Evolutionary conservation across 2,113 vertebrate genomes (phyloP).

Genomic region (Anhinga rufa): DNA sequence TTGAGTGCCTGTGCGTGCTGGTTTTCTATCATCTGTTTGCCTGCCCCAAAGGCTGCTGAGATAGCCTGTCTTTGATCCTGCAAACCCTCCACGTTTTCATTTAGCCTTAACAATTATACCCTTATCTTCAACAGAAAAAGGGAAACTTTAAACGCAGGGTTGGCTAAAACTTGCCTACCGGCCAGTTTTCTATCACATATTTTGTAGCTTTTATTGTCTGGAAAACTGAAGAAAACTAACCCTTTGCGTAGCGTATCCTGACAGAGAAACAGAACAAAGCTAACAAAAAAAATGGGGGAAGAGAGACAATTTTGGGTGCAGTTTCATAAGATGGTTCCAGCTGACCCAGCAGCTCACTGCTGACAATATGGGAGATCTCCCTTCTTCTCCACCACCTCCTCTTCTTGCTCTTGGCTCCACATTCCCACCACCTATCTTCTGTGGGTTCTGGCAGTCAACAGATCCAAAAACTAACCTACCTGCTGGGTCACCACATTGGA

Average conservation of each 20-base stretch:
- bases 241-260: not conserved
- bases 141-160: not conserved
- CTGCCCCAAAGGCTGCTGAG: not conserved
- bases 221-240: not conserved
- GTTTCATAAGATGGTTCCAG: not conserved
- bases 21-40: slow-evolving; percentile 1
- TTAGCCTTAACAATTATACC: not conserved
- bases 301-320: not conserved
- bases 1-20: not conserved
- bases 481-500: fast-evolving
- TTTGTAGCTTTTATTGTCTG: not conserved
- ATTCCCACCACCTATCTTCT: not conserved
- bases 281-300: not conserved
- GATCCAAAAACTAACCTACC: not conserved
- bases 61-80: slow-evolving; percentile 2
- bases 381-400: not conserved
- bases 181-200: not conserved
- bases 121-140: not conserved
- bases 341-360: not conserved
- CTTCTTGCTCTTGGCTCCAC: not conserved
- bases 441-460: not conserved
- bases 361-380: not conserved
- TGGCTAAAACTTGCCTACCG: not conserved
- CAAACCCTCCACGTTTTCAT: not conserved
- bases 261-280: not conserved